These are phyloP conservation scores for Netelia melanura DNA, from an alignment of 2,888 invertebrate genomes.

Conservation along the genomic window DNA sequence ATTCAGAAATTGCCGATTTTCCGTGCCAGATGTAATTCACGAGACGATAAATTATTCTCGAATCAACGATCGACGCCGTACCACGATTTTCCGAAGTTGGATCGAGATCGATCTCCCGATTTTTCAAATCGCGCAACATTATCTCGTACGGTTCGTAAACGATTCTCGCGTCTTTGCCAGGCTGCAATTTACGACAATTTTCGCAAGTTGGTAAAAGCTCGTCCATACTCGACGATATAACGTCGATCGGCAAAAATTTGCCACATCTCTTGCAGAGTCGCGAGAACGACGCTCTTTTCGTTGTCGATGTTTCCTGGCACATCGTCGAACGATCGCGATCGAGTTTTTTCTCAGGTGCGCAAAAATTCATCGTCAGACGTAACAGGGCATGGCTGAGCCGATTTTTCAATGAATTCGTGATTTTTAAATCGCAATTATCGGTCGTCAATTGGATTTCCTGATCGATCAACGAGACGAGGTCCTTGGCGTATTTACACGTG, in stretches of 20 bases:
- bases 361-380: conserved; percentile 65
- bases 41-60: conserved; percentile 92
- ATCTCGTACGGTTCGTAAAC: conserved; percentile 88
- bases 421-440: conserved; percentile 87
- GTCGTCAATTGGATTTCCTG: conserved; percentile 90
- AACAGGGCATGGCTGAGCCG: conserved; percentile 74
- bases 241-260: conserved; percentile 63
- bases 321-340: neutral
- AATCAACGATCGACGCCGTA: conserved; percentile 92
- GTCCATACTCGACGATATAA: conserved; percentile 10
- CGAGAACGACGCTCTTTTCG: conserved; percentile 6
- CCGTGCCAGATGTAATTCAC: conserved; percentile 96
- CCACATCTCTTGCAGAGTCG: conserved; percentile 68
- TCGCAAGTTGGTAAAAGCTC: conserved; percentile 62
- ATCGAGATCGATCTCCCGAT: conserved; percentile 83
- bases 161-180: conserved; percentile 68
- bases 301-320: neutral
- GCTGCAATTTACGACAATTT: conserved; percentile 65
- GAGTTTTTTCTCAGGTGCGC: conserved; percentile 34
- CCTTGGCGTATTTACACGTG: conserved; percentile 86
- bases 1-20: conserved; percentile 94
- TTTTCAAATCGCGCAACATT: conserved; percentile 91
- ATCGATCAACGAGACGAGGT: conserved; percentile 89
- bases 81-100: conserved; percentile 65
- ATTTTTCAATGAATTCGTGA: conserved; percentile 88